Percentiles rank a stretch among this genome's conserved stretches.
Conservation (phyloP, 2,888 invertebrate genomes). For the Orthonychiurus folsomi region DNA sequence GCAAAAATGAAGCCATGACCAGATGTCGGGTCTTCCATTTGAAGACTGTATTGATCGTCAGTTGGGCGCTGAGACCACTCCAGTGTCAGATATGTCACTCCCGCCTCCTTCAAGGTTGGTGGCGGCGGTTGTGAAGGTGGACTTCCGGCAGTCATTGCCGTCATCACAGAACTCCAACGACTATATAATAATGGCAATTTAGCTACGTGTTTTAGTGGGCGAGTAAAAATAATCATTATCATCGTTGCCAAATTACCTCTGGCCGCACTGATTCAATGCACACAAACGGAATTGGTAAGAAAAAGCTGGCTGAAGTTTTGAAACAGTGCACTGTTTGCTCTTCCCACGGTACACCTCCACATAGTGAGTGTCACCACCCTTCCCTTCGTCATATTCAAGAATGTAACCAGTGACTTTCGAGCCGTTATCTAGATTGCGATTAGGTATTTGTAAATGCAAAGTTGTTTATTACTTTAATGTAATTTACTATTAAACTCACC, state of each 20-base stretch:
- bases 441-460: too few relatives aligned
- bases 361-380: slow-evolving; percentile 53
- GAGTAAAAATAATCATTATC: slow-evolving; percentile 6
- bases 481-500: not conserved
- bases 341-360: slow-evolving; percentile 63
- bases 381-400: slow-evolving; percentile 67
- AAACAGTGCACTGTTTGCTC: slow-evolving; percentile 64
- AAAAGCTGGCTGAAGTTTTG: slow-evolving; percentile 67
- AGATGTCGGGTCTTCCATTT: slow-evolving; percentile 62
- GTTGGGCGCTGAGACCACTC: slow-evolving; percentile 65
- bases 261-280: not conserved
- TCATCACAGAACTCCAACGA: slow-evolving; percentile 59
- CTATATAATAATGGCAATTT: slow-evolving; percentile 44
- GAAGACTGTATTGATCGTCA: slow-evolving; percentile 72
- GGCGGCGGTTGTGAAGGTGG: slow-evolving; percentile 69
- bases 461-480: too few relatives aligned
- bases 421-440: slow-evolving; percentile 71
- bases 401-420: slow-evolving; percentile 65
- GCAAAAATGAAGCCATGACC: slow-evolving; percentile 70
- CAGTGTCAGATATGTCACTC: slow-evolving; percentile 57
- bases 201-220: too few relatives aligned
- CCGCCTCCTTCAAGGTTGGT: slow-evolving; percentile 59
- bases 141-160: slow-evolving; percentile 66
- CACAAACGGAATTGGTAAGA: slow-evolving; percentile 62
- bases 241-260: not conserved